Percentiles rank a stretch among this genome's conserved stretches.
Conservation (phyloP, 1,140 invertebrate species). For the Drosophila mojavensis region DNA sequence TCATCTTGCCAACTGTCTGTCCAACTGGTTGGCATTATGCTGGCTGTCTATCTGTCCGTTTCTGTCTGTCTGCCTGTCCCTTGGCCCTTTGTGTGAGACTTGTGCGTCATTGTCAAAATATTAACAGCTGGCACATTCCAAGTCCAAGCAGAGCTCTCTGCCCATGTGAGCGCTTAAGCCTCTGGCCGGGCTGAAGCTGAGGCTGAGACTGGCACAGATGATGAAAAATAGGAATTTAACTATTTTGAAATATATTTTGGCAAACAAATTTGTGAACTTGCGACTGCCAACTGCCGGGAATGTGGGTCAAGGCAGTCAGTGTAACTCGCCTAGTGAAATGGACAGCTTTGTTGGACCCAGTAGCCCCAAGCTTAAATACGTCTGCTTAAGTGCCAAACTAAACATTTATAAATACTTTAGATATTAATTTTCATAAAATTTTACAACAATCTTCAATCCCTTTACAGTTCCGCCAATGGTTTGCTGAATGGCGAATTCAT, state of each 20-base stretch:
- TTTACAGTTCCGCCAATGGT: background rate
- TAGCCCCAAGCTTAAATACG: conserved; percentile 17
- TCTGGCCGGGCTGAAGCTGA: background rate
- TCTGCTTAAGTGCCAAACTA: background rate
- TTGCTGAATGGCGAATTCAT: background rate
- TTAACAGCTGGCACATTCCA: conserved; percentile 78
- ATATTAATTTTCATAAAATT: background rate
- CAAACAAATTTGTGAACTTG: conserved; percentile 49
- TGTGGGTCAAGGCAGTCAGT: conserved; percentile 61
- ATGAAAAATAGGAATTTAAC: conserved; percentile 76
- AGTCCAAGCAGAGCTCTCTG: conserved; percentile 20
- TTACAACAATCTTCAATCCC: background rate
- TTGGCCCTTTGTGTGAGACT: conserved; percentile 61
- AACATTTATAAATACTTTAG: too few species aligned
- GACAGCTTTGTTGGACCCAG: background rate
- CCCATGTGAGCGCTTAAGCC: conserved; percentile 69
- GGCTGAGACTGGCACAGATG: conserved; percentile 42
- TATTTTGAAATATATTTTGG: conserved; percentile 67
- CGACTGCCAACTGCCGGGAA: conserved; percentile 35
- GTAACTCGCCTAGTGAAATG: conserved; percentile 19
- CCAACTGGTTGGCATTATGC: conserved; percentile 62
- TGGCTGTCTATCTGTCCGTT: conserved; percentile 22
- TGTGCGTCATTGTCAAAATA: conserved; percentile 82
- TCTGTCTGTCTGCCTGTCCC: conserved; percentile 21
- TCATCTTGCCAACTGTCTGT: conserved; percentile 78